These are phyloP conservation scores for Polyodon spathula DNA, from an alignment of 2,113 vertebrate species.

Conservation along the genomic window DNA sequence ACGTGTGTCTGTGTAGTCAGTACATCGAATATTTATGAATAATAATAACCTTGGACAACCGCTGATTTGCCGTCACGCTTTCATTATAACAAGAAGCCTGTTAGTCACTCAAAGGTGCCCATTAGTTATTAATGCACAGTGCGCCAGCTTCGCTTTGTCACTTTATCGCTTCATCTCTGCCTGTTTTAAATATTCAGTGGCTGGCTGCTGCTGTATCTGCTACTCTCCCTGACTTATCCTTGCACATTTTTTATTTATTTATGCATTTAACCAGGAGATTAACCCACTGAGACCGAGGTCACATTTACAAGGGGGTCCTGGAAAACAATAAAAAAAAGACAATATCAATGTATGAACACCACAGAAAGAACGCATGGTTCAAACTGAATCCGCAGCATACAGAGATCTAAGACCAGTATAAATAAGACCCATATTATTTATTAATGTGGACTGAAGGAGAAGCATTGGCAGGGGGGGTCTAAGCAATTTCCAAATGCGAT, in stretches of 20 bases:
- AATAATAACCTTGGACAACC: constrained; percentile 68
- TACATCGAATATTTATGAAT: constrained; percentile 73
- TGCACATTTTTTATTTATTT: constrained; percentile 26
- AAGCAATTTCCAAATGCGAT: too few relatives aligned
- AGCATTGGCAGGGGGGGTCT: too few relatives aligned
- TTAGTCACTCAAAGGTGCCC: constrained; percentile 53
- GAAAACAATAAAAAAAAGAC: too few relatives aligned
- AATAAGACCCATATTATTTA: too few relatives aligned
- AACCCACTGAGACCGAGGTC: too few relatives aligned
- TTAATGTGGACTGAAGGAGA: too few relatives aligned
- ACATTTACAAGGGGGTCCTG: too few relatives aligned
- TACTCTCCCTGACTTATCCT: constrained; percentile 55
- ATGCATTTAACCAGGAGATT: too few relatives aligned
- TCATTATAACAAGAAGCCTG: constrained; percentile 64
- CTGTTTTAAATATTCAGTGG: constrained; percentile 70
- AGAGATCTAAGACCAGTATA: too few relatives aligned
- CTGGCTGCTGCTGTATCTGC: constrained; percentile 57
- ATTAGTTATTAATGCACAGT: constrained; percentile 70
- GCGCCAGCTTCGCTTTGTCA: constrained; percentile 69
- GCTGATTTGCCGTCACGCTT: constrained; percentile 75
- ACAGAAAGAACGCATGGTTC: too few relatives aligned
- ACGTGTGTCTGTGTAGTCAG: constrained; percentile 51
- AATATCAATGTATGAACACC: too few relatives aligned
- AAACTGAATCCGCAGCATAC: too few relatives aligned
- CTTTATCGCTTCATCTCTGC: constrained; percentile 68